These are phyloP conservation scores for Penaeus vannamei DNA, from an alignment of 1,140 invertebrate species.

Conservation along the genomic window DNA sequence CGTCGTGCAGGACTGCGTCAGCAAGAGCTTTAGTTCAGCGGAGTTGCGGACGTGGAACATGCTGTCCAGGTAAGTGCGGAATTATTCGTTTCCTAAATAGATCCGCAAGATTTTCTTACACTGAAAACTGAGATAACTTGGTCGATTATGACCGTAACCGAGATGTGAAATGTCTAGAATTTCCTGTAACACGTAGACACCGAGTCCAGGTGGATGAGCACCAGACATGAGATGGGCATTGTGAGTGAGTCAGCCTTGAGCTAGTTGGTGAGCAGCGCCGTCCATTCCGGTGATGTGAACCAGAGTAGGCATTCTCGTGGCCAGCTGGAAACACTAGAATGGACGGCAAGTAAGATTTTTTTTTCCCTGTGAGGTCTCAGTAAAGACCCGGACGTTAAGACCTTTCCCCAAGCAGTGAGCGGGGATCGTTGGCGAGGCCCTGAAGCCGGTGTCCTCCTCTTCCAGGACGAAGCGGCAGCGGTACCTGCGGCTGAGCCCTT, in stretches of 20 bases:
- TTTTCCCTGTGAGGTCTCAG: not conserved
- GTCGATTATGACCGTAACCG: too few species aligned
- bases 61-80: constrained; percentile 40
- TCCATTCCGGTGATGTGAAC: not conserved
- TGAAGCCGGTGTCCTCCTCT: not conserved
- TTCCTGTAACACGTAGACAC: too few species aligned
- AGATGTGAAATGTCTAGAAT: too few species aligned
- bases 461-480: constrained; percentile 46
- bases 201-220: too few species aligned
- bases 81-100: too few species aligned
- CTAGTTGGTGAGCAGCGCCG: too few species aligned
- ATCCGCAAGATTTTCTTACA: too few species aligned
- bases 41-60: constrained; percentile 57
- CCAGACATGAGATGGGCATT: too few species aligned
- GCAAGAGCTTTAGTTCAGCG: constrained; percentile 36
- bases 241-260: too few species aligned
- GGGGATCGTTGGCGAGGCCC: not conserved
- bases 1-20: constrained; percentile 52
- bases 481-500: constrained; percentile 50
- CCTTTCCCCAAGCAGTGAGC: not conserved
- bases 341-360: not conserved
- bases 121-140: too few species aligned
- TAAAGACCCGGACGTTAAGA: not conserved
- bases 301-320: not conserved
- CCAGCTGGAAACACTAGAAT: too few species aligned